Conservation (phyloP, 2,797 vertebrate genomes). For the Pteropus rufus region DNA sequence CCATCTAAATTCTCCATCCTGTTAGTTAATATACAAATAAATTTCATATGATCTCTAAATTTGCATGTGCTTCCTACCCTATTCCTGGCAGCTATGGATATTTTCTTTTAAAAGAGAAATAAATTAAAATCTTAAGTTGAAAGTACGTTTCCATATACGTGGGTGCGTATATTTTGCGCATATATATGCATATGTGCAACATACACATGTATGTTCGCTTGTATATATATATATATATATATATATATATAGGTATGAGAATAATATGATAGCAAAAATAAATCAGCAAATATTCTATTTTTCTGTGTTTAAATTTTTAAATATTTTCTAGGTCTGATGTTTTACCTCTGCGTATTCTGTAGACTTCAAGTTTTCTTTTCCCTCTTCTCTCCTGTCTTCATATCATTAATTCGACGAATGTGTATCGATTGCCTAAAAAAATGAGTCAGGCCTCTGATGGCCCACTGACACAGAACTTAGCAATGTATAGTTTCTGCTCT, state of each 20-base stretch:
- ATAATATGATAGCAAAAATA: not conserved
- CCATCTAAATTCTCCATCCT: not conserved
- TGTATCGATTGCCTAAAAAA: not conserved
- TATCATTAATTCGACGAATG: not conserved
- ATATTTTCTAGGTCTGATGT: not conserved
- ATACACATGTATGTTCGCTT: not conserved
- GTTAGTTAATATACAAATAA: not conserved
- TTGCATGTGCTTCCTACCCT: not conserved
- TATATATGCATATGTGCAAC: not conserved
- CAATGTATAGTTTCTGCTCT: not conserved
- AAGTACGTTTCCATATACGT: not conserved
- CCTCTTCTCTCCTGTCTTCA: not conserved
- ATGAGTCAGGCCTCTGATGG: not conserved
- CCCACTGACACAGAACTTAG: not conserved
- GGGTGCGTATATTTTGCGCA: not conserved
- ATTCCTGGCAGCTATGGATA: not conserved
- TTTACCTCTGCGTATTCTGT: not conserved
- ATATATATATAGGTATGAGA: not conserved
- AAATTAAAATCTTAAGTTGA: not conserved
- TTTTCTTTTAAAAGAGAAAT: not conserved
- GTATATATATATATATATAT: too few relatives aligned
- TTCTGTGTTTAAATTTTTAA: not conserved
- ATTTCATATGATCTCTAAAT: not conserved
- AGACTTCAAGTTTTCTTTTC: not conserved
- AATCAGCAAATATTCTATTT: not conserved